These are phyloP conservation scores for Drosophila nigricruria DNA, from an alignment of 2,888 invertebrate species.

Conservation along the genomic window DNA sequence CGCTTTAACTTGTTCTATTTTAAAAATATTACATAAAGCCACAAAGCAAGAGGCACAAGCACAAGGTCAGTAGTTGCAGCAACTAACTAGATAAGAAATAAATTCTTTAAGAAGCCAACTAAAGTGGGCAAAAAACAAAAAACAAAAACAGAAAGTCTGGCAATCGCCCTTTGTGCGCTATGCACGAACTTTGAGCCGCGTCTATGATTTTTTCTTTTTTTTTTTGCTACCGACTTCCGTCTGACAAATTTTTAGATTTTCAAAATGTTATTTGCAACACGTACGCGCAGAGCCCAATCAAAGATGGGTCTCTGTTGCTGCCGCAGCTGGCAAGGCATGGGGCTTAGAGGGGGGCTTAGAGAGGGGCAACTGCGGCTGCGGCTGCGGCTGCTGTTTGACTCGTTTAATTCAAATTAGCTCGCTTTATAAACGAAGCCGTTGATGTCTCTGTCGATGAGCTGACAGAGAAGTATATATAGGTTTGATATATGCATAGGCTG, in stretches of 20 bases:
- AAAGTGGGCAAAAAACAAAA: conserved; percentile 1
- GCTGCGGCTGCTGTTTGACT: conserved; percentile 17
- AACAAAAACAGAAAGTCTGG: not conserved
- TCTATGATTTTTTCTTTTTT: not conserved
- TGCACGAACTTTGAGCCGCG: conserved; percentile 30
- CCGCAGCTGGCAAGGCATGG: not conserved
- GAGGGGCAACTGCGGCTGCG: not conserved
- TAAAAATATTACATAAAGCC: conserved; percentile 29
- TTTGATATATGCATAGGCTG: conserved; percentile 2
- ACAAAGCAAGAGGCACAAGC: not conserved
- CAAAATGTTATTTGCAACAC: conserved; percentile 64
- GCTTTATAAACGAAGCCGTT: conserved; percentile 41
- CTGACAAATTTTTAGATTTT: conserved; percentile 56
- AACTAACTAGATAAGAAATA: conserved; percentile 19
- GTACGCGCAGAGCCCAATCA: conserved; percentile 43
- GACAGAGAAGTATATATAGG: conserved; percentile 1
- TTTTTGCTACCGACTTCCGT: conserved; percentile 49
- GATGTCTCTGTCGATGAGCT: conserved; percentile 58
- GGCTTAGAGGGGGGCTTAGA: too few relatives aligned
- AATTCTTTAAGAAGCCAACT: conserved; percentile 4
- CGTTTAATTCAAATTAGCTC: conserved; percentile 59
- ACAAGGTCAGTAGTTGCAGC: conserved; percentile 31
- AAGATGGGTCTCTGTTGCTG: not conserved
- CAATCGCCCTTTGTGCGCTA: conserved; percentile 10
- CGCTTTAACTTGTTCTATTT: not conserved